A percentile compares a stretch with the other conserved stretches of the same genome.
Evolutionary conservation across 2,888 invertebrate species (phyloP).

Genomic region (Xylota segnis): DNA sequence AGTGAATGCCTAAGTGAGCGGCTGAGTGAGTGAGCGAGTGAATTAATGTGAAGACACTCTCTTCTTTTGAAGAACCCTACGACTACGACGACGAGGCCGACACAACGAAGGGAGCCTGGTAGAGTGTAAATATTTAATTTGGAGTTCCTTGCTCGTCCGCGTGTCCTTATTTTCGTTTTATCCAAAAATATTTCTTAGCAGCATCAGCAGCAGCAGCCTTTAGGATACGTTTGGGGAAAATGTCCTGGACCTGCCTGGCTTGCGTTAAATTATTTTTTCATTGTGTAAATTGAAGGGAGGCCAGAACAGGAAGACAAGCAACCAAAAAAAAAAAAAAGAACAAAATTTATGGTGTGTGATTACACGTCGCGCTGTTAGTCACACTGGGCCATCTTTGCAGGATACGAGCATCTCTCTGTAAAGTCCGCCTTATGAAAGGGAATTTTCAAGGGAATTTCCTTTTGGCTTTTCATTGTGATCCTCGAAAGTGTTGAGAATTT

Average conservation of each 20-base stretch:
- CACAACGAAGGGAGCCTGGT: constrained; percentile 8
- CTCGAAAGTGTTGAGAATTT: constrained; percentile 43
- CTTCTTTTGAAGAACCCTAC: not conserved
- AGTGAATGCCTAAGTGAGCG: constrained; percentile 65
- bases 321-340: constrained; percentile 24
- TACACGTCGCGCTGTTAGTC: constrained; percentile 70
- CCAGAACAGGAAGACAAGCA: constrained; percentile 15
- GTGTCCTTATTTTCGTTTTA: constrained; percentile 43
- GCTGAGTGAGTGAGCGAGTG: constrained; percentile 55
- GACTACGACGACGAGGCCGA: not conserved
- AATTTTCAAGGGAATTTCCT: constrained; percentile 45
- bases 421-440: constrained; percentile 21
- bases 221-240: constrained; percentile 66
- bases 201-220: constrained; percentile 1
- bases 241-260: constrained; percentile 59
- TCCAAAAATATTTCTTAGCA: constrained; percentile 14
- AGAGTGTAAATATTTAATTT: constrained; percentile 76
- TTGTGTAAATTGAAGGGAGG: constrained; percentile 68
- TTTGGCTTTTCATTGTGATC: constrained; percentile 51
- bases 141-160: constrained; percentile 45
- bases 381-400: constrained; percentile 43
- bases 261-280: constrained; percentile 76
- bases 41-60: constrained; percentile 52
- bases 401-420: constrained; percentile 28
- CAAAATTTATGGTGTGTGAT: constrained; percentile 74